Evolutionary conservation across 2,113 vertebrate species (phyloP).

Genomic region (Amphilophus citrinellus): DNA sequence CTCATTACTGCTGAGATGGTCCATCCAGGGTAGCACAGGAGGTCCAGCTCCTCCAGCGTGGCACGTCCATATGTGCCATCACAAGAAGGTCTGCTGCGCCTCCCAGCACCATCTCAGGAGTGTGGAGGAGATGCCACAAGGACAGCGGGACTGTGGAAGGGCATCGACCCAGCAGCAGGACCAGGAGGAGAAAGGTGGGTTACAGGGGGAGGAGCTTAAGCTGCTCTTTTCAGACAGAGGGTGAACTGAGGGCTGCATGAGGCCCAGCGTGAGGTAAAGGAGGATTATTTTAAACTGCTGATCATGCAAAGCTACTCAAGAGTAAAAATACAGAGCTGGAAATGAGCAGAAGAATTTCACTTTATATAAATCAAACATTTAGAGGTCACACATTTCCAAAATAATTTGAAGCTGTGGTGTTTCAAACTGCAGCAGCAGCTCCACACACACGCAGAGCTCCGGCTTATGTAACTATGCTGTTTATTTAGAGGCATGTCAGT

Average conservation of each 20-base stretch:
- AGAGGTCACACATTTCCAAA: background rate
- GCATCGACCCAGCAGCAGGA: too few species aligned
- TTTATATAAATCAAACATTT: background rate
- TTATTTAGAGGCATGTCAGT: conserved; percentile 8
- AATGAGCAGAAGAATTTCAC: background rate
- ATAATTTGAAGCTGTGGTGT: background rate
- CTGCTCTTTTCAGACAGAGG: too few species aligned
- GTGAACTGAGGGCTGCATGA: background rate
- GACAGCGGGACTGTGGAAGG: background rate
- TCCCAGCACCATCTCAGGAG: background rate
- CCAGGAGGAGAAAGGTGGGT: too few species aligned
- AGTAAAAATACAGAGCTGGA: background rate
- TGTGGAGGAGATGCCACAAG: background rate
- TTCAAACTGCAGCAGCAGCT: background rate
- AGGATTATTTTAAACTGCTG: background rate
- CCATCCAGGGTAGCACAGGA: background rate
- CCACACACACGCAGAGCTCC: background rate
- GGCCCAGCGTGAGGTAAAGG: background rate
- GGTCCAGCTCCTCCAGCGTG: background rate
- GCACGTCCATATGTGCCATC: background rate
- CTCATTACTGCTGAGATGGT: background rate
- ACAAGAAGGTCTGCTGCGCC: background rate
- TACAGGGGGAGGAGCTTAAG: too few species aligned
- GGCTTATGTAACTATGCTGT: background rate
- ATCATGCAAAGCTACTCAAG: background rate